Conservation (phyloP, 2,797 vertebrate species). For the Craterocephalus amniculus region DNA sequence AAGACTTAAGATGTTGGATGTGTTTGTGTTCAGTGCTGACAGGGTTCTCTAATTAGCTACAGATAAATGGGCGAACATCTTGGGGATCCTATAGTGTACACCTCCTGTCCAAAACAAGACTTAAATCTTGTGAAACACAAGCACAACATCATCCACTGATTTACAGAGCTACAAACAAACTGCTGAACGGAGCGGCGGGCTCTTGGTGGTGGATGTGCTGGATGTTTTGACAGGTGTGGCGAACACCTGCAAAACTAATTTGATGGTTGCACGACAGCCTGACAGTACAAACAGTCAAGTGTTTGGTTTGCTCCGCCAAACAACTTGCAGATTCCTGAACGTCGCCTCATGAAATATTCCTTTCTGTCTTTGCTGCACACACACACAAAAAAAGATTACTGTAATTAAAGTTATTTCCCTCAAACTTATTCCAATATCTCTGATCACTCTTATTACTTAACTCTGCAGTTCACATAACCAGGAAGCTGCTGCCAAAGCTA, state of each 20-base stretch:
- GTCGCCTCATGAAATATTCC: constrained; percentile 29
- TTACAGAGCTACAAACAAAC: constrained; percentile 32
- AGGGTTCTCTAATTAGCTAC: constrained; percentile 24
- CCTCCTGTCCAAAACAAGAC: neutral
- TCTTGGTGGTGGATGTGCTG: constrained; percentile 32
- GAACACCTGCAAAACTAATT: constrained; percentile 70
- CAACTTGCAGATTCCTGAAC: constrained; percentile 30
- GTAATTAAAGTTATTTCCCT: constrained; percentile 42
- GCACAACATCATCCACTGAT: constrained; percentile 14
- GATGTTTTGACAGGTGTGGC: constrained; percentile 68
- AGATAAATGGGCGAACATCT: constrained; percentile 24
- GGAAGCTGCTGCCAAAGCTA: constrained; percentile 40
- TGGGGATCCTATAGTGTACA: constrained; percentile 15
- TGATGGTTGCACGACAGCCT: constrained; percentile 30
- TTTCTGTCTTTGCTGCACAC: constrained; percentile 39
- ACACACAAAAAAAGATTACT: constrained; percentile 15
- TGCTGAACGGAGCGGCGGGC: constrained; percentile 27
- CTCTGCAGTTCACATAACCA: constrained; percentile 20
- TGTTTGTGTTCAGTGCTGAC: constrained; percentile 18
- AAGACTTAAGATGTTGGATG: constrained; percentile 27
- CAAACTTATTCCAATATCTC: constrained; percentile 23
- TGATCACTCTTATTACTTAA: constrained; percentile 51
- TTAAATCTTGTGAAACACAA: neutral
- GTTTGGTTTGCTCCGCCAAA: constrained; percentile 12
- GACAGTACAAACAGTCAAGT: constrained; percentile 24